phyloP scores from a whole-genome alignment of 2,888 invertebrate species.

The Acanthosepion pharaonis region DNA sequence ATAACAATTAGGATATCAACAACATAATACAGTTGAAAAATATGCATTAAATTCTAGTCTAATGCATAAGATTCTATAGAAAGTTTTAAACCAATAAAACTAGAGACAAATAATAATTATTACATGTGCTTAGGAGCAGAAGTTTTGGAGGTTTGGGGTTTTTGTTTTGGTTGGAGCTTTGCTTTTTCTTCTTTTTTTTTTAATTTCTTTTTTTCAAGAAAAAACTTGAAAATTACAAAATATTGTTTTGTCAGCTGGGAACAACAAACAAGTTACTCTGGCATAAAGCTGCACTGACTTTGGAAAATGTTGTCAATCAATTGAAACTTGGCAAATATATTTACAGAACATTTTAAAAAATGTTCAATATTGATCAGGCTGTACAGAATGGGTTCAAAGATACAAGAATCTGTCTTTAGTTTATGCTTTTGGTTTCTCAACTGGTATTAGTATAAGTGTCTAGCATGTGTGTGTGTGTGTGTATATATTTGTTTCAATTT shows the following conservation, averaged over 20 bases:
- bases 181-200: background rate
- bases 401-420: background rate
- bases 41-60: conserved; percentile 18
- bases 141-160: background rate
- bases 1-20: conserved; percentile 11
- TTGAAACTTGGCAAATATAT: background rate
- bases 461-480: background rate
- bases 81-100: background rate
- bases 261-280: background rate
- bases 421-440: background rate
- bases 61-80: background rate
- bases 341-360: background rate
- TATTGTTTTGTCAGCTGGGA: background rate
- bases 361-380: background rate
- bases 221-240: background rate
- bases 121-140: background rate
- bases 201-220: background rate
- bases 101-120: background rate
- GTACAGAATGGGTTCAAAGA: background rate
- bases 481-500: background rate
- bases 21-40: conserved; percentile 33
- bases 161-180: background rate
- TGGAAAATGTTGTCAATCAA: conserved; percentile 14
- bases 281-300: background rate
- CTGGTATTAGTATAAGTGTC: too few species aligned